phyloP scores from a whole-genome alignment of 2,888 invertebrate genomes.

The Tetropium fuscum region DNA sequence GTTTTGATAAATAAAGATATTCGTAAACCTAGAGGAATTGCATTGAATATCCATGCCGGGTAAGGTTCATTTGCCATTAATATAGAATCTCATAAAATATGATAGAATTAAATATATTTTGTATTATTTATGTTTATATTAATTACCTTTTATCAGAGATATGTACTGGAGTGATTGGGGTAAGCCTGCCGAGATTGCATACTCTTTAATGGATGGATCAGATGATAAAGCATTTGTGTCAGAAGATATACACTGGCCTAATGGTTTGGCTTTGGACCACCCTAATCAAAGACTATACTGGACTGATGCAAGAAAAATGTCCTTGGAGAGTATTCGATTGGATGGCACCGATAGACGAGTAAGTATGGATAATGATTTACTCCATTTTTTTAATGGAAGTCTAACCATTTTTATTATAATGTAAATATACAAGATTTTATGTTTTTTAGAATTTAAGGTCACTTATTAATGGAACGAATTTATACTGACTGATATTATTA shows the following conservation, averaged over 20 bases:
- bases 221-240: constrained; percentile 72
- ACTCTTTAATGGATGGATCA: constrained; percentile 88
- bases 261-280: constrained; percentile 87
- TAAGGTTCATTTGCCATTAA: constrained; percentile 59
- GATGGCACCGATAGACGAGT: constrained; percentile 77
- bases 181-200: constrained; percentile 77
- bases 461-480: too few species aligned
- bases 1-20: constrained; percentile 72
- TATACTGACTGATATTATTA: too few species aligned
- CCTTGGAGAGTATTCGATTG: constrained; percentile 74
- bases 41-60: constrained; percentile 77
- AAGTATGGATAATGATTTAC: too few species aligned
- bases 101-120: constrained; percentile 2
- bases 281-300: constrained; percentile 86
- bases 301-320: constrained; percentile 82
- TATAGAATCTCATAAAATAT: not conserved
- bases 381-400: too few species aligned
- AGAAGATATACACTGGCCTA: constrained; percentile 80
- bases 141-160: constrained; percentile 70
- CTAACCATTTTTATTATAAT: too few species aligned
- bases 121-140: too few species aligned
- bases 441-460: too few species aligned
- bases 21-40: constrained; percentile 77
- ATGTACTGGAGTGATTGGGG: constrained; percentile 97
- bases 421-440: too few species aligned